Conservation (phyloP, 1,140 invertebrate genomes). For the Chionoecetes opilio region DNA sequence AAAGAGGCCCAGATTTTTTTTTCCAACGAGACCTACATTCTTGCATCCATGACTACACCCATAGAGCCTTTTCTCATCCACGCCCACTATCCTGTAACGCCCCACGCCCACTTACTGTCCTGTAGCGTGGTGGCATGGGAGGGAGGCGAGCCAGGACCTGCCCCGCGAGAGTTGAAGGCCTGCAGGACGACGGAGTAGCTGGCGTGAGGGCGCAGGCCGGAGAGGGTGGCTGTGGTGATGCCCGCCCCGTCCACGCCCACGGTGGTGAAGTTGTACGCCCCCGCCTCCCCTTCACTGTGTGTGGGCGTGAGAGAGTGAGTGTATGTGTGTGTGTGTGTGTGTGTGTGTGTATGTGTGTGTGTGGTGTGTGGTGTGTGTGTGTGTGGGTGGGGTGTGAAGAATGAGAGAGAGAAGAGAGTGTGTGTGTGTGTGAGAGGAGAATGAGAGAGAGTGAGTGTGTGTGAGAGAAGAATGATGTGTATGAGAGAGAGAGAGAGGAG, state of each 20-base stretch:
- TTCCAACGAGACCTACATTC: too few relatives aligned
- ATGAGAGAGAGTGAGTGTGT: neutral
- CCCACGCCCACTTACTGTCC: slow-evolving; percentile 84
- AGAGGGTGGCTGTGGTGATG: slow-evolving; percentile 65
- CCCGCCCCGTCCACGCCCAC: slow-evolving; percentile 70
- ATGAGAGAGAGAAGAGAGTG: too few relatives aligned
- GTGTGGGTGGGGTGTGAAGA: too few relatives aligned
- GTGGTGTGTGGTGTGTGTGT: too few relatives aligned
- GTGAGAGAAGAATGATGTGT: neutral
- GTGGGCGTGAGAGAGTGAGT: neutral
- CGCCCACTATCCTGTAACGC: too few relatives aligned
- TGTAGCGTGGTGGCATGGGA: slow-evolving; percentile 90
- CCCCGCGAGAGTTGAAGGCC: slow-evolving; percentile 84
- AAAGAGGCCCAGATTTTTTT: too few relatives aligned
- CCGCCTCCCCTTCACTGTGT: slow-evolving; percentile 63
- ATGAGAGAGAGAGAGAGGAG: neutral
- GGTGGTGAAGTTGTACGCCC: slow-evolving; percentile 71
- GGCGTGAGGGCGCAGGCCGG: slow-evolving; percentile 82
- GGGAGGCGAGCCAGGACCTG: slow-evolving; percentile 90
- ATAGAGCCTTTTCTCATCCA: too few relatives aligned
- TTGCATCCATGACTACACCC: too few relatives aligned
- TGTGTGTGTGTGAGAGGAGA: neutral
- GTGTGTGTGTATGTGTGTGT: too few relatives aligned
- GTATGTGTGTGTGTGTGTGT: too few relatives aligned
- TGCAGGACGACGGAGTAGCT: slow-evolving; percentile 83